Conservation (phyloP, 2,797 vertebrate genomes). For the Telmatherina bonti region DNA sequence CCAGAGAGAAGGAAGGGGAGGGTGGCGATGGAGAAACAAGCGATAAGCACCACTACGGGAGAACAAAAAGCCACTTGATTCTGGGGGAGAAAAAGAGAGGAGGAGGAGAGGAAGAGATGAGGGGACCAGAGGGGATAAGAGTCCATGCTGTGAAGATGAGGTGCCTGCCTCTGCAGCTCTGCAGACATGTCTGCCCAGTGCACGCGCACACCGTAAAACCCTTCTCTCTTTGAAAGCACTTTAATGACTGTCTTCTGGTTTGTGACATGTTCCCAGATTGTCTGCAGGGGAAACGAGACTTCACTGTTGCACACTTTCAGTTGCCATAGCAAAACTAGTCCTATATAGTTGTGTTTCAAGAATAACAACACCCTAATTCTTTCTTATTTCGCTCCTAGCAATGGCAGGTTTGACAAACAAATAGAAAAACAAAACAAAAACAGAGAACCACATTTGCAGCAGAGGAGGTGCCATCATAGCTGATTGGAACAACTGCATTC, state of each 20-base stretch:
- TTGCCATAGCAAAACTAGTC: conserved; percentile 60
- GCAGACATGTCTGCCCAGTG: conserved; percentile 44
- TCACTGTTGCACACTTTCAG: conserved; percentile 33
- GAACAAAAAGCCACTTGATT: conserved; percentile 82
- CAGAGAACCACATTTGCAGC: conserved; percentile 9
- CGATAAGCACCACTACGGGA: conserved; percentile 72
- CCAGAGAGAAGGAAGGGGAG: conserved; percentile 40
- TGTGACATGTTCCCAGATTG: conserved; percentile 33
- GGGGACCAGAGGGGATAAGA: conserved; percentile 54
- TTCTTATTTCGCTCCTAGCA: conserved; percentile 27
- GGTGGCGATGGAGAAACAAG: conserved; percentile 66
- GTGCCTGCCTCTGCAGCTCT: conserved; percentile 51
- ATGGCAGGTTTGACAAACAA: conserved; percentile 40
- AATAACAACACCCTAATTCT: conserved; percentile 27
- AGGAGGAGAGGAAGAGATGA: conserved; percentile 52
- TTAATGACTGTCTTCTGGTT: conserved; percentile 41
- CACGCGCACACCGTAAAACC: conserved; percentile 46
- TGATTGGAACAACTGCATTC: conserved; percentile 2
- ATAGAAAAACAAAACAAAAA: conserved; percentile 23
- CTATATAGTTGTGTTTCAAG: conserved; percentile 14
- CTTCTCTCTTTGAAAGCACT: conserved; percentile 19
- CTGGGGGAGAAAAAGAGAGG: conserved; percentile 45
- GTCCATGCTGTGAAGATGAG: conserved; percentile 58
- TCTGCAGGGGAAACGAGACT: conserved; percentile 31
- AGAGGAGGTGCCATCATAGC: conserved; percentile 1